A percentile compares a stretch with the other conserved stretches of the same genome.
phyloP scores from a whole-genome alignment of 2,797 vertebrate genomes.

The Menidia menidia region DNA sequence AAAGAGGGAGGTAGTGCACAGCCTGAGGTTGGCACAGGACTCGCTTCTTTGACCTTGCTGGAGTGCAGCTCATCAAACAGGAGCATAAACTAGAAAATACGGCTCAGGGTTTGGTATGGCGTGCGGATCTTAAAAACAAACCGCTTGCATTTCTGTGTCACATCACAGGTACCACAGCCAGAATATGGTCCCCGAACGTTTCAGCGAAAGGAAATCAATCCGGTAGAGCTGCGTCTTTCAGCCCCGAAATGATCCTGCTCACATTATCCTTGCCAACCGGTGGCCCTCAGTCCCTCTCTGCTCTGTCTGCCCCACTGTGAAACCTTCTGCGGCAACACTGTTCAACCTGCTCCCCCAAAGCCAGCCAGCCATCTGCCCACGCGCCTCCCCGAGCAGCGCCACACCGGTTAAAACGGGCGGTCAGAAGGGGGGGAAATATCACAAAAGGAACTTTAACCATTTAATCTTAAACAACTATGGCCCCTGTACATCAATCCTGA shows the following conservation, averaged over 20 bases:
- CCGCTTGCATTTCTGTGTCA: constrained; percentile 19
- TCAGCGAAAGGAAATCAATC: constrained; percentile 35
- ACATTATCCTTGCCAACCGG: constrained; percentile 48
- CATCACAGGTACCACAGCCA: constrained; percentile 1
- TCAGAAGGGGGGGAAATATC: constrained; percentile 11
- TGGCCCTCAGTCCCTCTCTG: constrained; percentile 41
- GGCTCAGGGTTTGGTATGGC: constrained; percentile 30
- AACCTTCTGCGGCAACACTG: constrained; percentile 67
- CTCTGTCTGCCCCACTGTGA: constrained; percentile 66
- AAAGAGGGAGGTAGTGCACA: constrained; percentile 50
- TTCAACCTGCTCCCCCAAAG: constrained; percentile 64
- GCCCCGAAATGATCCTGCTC: constrained; percentile 52
- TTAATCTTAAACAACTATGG: constrained; percentile 25
- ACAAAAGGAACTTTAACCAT: constrained; percentile 39
- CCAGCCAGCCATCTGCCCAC: constrained; percentile 45
- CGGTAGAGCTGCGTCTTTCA: constrained; percentile 21
- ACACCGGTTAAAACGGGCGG: constrained; percentile 13
- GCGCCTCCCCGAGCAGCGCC: constrained; percentile 23
- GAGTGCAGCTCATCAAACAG: constrained; percentile 57
- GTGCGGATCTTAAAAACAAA: constrained; percentile 34
- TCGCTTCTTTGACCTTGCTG: constrained; percentile 70
- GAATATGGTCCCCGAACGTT: constrained; percentile 6
- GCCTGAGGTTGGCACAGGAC: constrained; percentile 58
- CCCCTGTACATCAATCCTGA: constrained; percentile 19
- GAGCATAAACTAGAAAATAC: constrained; percentile 42